Evolutionary conservation across 2,797 vertebrate species (phyloP).

Genomic region (Platalea minor): DNA sequence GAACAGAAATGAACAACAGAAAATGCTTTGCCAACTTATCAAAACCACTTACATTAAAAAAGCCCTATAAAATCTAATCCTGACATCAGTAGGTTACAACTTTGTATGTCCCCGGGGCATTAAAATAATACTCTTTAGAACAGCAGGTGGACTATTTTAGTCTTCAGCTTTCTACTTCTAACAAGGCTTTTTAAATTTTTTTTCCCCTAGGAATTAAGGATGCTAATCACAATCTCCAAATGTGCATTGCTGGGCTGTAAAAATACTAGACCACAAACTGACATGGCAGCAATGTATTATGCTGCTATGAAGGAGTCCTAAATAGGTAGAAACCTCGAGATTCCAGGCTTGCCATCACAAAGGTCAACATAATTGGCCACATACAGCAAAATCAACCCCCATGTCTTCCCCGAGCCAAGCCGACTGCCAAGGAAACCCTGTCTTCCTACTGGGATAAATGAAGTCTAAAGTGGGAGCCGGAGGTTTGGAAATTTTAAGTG

Average conservation of each 20-base stretch:
- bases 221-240: constrained; percentile 83
- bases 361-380: constrained; percentile 84
- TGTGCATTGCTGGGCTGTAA: constrained; percentile 75
- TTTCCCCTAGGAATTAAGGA: constrained; percentile 71
- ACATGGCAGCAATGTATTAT: constrained; percentile 67
- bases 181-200: constrained; percentile 77
- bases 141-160: constrained; percentile 83
- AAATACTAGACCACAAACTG: constrained; percentile 79
- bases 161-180: constrained; percentile 78
- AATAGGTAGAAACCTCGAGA: constrained; percentile 74
- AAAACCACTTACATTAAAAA: constrained; percentile 70
- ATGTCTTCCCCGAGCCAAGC: constrained; percentile 63
- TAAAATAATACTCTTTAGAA: constrained; percentile 84
- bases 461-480: constrained; percentile 69
- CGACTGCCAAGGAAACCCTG: constrained; percentile 71
- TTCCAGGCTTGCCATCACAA: constrained; percentile 77
- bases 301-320: constrained; percentile 70
- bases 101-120: constrained; percentile 79
- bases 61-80: constrained; percentile 78
- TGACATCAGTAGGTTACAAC: constrained; percentile 79
- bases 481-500: constrained; percentile 72
- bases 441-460: constrained; percentile 77
- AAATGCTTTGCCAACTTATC: constrained; percentile 72
- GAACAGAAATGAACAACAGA: constrained; percentile 56
- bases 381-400: constrained; percentile 80